Conservation (phyloP, 2,888 invertebrate species). For the Lordiphosa andalusiaca region DNA sequence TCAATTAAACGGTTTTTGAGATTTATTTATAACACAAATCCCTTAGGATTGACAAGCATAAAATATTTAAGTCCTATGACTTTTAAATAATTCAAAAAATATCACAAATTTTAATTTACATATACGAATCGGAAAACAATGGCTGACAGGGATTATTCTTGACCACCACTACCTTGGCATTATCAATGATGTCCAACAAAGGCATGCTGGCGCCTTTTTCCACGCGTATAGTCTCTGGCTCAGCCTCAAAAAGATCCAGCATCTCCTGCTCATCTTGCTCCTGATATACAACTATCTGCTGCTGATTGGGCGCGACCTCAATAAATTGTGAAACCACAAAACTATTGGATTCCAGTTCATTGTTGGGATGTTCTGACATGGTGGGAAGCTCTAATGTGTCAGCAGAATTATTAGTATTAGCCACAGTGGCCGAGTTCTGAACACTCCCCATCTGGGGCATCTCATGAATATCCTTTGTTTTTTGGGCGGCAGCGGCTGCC, state of each 20-base stretch:
- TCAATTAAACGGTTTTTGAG: too few species aligned
- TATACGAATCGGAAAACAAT: conserved; percentile 36
- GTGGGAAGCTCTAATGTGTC: conserved; percentile 10
- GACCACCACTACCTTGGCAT: conserved; percentile 51
- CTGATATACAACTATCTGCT: background rate
- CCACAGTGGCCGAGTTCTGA: background rate
- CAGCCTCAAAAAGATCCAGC: conserved; percentile 8
- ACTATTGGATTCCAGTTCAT: conserved; percentile 21
- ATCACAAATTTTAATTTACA: conserved; percentile 8
- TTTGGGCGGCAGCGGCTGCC: conserved; percentile 58
- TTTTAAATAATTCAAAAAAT: background rate
- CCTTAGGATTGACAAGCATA: too few species aligned
- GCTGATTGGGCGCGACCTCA: conserved; percentile 2
- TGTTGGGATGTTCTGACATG: conserved; percentile 17
- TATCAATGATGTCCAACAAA: conserved; percentile 22
- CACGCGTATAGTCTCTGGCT: background rate
- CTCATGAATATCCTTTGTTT: conserved; percentile 37
- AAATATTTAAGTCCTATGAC: too few species aligned
- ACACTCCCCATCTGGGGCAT: background rate
- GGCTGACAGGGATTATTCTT: conserved; percentile 52
- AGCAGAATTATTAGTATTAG: conserved; percentile 1
- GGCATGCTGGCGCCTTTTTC: background rate
- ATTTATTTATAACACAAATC: too few species aligned
- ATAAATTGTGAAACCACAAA: conserved; percentile 22
- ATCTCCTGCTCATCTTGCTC: conserved; percentile 20